Percentiles rank a stretch among this genome's conserved stretches.
Conservation (phyloP, 2,113 vertebrate species). For the Hyperoodon ampullatus region DNA sequence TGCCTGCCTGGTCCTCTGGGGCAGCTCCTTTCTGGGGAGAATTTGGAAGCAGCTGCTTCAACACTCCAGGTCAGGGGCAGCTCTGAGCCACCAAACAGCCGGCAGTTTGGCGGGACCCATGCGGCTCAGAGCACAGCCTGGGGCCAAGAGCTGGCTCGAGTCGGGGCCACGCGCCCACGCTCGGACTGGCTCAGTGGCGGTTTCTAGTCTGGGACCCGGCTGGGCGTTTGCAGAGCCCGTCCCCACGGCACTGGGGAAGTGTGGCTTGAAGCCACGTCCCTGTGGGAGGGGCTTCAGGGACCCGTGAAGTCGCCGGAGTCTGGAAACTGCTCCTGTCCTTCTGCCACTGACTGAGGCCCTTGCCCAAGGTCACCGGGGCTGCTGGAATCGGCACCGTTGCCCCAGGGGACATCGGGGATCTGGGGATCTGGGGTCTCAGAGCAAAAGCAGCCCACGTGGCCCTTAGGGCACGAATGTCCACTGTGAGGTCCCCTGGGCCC, state of each 20-base stretch:
- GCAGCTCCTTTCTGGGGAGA: not conserved
- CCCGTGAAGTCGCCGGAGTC: not conserved
- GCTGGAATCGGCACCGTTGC: fast-evolving
- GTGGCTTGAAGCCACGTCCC: fast-evolving
- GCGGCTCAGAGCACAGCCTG: not conserved
- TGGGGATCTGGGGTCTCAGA: fast-evolving
- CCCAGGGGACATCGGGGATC: not conserved
- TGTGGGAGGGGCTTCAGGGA: fast-evolving
- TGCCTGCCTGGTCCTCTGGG: fast-evolving
- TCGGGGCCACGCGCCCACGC: fast-evolving
- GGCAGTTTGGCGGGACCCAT: fast-evolving
- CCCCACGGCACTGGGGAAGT: fast-evolving
- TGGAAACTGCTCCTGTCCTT: not conserved
- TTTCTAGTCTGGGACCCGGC: not conserved
- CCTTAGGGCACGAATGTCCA: not conserved
- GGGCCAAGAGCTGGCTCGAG: not conserved
- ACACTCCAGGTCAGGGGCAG: not conserved
- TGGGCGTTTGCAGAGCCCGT: fast-evolving
- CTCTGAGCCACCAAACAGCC: not conserved
- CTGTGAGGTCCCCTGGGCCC: not conserved
- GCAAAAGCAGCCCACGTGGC: not conserved
- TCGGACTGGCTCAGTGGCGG: fast-evolving
- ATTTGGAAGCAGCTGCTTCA: too few species aligned
- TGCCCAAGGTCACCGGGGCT: not conserved
- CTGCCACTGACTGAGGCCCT: not conserved